Conservation (phyloP, 2,113 vertebrate species). For the Neodon shergylaensis region DNA sequence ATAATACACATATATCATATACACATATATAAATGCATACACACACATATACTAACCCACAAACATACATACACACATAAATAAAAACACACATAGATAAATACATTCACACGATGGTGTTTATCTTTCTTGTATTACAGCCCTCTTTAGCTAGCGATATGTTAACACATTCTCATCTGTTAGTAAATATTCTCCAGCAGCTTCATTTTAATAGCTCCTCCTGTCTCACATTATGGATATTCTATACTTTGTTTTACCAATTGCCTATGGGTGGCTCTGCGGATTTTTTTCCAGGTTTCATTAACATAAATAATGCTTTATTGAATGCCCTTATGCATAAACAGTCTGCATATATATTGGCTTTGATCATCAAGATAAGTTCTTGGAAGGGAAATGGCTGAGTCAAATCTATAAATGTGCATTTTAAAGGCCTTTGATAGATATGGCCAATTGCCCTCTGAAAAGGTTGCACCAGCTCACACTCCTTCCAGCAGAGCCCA, state of each 20-base stretch:
- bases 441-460: conserved; percentile 58
- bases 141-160: background rate
- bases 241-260: conserved; percentile 44
- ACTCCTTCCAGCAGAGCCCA: background rate
- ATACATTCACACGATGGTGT: background rate
- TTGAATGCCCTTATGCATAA: conserved; percentile 44
- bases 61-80: background rate
- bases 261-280: conserved; percentile 40
- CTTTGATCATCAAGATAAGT: conserved; percentile 57
- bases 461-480: conserved; percentile 31
- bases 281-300: conserved; percentile 61
- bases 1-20: background rate
- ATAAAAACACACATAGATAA: background rate
- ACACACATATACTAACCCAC: background rate
- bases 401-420: conserved; percentile 19
- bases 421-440: conserved; percentile 60
- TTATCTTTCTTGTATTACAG: background rate
- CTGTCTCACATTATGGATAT: background rate
- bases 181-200: conserved; percentile 46
- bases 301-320: conserved; percentile 56
- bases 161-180: background rate
- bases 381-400: conserved; percentile 55
- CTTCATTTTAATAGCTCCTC: conserved; percentile 36
- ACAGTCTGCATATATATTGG: conserved; percentile 55
- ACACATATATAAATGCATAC: background rate